Base-by-base conservation (phyloP, 2,113 vertebrate species). In the Lepus europaeus region DNA sequence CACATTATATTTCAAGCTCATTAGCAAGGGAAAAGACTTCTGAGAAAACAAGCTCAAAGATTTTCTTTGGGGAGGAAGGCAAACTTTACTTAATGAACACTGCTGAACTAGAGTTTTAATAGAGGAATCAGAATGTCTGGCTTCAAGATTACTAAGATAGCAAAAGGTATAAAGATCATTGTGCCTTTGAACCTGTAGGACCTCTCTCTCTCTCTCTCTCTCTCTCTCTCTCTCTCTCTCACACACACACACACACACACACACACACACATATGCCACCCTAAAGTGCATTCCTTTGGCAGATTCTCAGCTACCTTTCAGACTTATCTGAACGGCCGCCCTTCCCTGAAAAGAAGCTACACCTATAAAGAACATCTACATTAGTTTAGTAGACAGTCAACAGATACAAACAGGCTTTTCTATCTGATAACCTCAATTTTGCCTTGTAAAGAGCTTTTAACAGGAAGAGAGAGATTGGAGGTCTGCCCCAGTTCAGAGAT, bases 1-100 rank as follows among this genome's bases (percentile, higher is more conserved):
- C 33, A 56, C 20, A 36, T 64, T 90, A 91, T 51, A 95, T 87
- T 95, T 95, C 49, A 87, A 83, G 36, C 5, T 83, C 74, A 22
- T 45, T 36, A 70, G n/a, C 14, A 69, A 76, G n/a, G 19, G 12
- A 68, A 90, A 80, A 39, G 23, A 56, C 36, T 73, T 88, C 2
- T 20, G 29, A n/a, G 59, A 86, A 63, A 79, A 51, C 45, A 12
- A 29, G 5, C 25, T 84, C 56, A 59, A 89, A 94, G n/a, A n/a
- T 72, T 31, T 66, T 81, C 29, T 91, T 91, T 33, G 33, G 13
- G 36, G 27, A 77, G 59, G 22, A 93, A 88, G 91, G 36, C n/a
- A 68, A 76, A 53, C 27, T 39, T 31, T 20, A 81, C 69, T 81
- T 86, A 81, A 59, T 25, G 12, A 91, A 72, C 4, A 59, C 20